Evolutionary conservation across 2,797 vertebrate genomes (phyloP).

Genomic region (Moxostoma hubbsi): DNA sequence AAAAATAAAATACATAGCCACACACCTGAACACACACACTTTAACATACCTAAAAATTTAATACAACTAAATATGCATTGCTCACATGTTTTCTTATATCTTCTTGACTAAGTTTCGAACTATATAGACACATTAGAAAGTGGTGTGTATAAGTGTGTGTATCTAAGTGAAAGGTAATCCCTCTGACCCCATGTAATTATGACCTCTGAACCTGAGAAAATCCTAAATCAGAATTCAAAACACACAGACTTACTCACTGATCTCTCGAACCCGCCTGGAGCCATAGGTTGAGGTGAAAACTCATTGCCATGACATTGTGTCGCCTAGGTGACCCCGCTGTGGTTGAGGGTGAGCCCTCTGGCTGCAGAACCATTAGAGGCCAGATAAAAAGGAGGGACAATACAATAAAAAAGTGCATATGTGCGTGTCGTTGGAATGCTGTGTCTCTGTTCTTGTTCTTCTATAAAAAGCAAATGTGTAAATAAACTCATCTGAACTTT

Average conservation of each 20-base stretch:
- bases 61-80: conserved; percentile 9
- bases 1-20: conserved; percentile 1
- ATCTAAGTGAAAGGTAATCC: conserved; percentile 70
- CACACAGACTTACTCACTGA: conserved; percentile 49
- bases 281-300: conserved; percentile 41
- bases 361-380: conserved; percentile 47
- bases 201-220: conserved; percentile 71
- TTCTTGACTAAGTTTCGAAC: no score
- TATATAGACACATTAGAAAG: no score
- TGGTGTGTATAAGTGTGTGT: conserved; percentile 28
- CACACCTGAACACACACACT: conserved; percentile 51
- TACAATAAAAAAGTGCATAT: conserved; percentile 15
- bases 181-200: conserved; percentile 72
- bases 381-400: conserved; percentile 40
- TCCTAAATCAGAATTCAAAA: conserved; percentile 77
- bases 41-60: background rate
- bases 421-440: conserved; percentile 19
- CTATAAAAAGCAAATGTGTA: conserved; percentile 37
- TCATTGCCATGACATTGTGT: conserved; percentile 47
- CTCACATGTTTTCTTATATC: conserved; percentile 16
- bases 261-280: conserved; percentile 45
- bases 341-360: conserved; percentile 33
- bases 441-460: background rate
- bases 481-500: conserved; percentile 16
- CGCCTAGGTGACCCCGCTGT: conserved; percentile 45